Evolutionary conservation across 2,113 vertebrate genomes (phyloP).

Genomic region (Corynorhinus townsendii): DNA sequence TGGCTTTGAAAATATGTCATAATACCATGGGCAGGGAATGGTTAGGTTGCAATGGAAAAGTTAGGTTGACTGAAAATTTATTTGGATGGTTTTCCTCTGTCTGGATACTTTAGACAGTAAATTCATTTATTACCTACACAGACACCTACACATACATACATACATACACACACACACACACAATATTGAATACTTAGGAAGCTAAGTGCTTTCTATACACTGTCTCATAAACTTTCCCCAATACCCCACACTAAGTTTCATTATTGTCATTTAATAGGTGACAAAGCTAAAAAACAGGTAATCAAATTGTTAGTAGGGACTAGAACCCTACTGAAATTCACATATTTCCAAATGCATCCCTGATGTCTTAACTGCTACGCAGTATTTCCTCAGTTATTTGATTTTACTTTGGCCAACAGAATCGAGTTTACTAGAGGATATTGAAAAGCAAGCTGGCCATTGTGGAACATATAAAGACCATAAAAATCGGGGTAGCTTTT

Average conservation of each 20-base stretch:
- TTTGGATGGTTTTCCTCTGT: background rate
- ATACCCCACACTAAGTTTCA: background rate
- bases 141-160: background rate
- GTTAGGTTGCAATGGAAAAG: background rate
- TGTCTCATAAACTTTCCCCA: background rate
- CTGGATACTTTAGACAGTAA: background rate
- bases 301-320: background rate
- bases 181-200: background rate
- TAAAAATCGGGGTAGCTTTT: background rate
- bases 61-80: background rate
- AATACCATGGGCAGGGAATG: background rate
- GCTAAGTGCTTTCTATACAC: background rate
- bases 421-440: background rate
- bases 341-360: background rate
- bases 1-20: constrained; percentile 9
- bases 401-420: background rate
- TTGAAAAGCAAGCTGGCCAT: background rate
- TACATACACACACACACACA: background rate
- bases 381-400: background rate
- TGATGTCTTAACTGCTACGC: background rate
- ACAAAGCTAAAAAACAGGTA: background rate
- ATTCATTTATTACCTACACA: background rate
- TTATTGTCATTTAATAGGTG: background rate
- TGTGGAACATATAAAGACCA: background rate
- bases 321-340: background rate